Evolutionary conservation across 2,888 invertebrate species (phyloP).

Genomic region (Entomobrya multifasciata): DNA sequence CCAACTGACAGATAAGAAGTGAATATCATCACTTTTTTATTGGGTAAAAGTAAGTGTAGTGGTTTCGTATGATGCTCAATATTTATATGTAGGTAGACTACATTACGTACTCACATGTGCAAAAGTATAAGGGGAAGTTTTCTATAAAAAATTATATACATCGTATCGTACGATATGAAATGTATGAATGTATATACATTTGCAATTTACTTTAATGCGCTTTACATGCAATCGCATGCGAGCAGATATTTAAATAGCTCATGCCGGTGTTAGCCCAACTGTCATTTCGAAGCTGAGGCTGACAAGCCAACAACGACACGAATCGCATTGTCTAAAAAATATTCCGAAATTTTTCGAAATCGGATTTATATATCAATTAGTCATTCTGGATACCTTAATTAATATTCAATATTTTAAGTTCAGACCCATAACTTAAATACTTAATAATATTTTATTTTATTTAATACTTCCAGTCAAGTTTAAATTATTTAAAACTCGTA

Average conservation of each 20-base stretch:
- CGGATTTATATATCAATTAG: slow-evolving; percentile 8
- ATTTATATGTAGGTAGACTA: background rate
- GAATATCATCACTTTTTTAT: no score
- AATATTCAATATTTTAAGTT: slow-evolving; percentile 41
- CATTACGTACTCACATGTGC: slow-evolving; percentile 18
- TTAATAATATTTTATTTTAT: background rate
- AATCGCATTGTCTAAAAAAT: background rate
- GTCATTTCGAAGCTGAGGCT: slow-evolving; percentile 60
- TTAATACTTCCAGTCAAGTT: background rate
- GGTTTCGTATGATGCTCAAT: background rate
- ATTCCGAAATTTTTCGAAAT: background rate
- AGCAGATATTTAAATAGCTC: slow-evolving; percentile 61
- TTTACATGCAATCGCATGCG: slow-evolving; percentile 32
- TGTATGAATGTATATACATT: background rate
- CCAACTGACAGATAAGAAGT: slow-evolving; percentile 57
- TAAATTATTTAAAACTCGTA: background rate
- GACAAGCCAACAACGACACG: slow-evolving; percentile 38
- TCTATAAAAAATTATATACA: background rate
- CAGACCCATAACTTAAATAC: slow-evolving; percentile 52
- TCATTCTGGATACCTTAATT: slow-evolving; percentile 54
- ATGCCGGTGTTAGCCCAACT: slow-evolving; percentile 29
- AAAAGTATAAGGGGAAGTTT: slow-evolving; percentile 20
- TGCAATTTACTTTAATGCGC: background rate
- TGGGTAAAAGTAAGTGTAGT: background rate
- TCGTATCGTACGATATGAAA: slow-evolving; percentile 34